Percentiles rank a stretch among this genome's conserved stretches.
These are phyloP conservation scores for Doryteuthis pealeii DNA, from an alignment of 1,140 invertebrate species.

Conservation along the genomic window DNA sequence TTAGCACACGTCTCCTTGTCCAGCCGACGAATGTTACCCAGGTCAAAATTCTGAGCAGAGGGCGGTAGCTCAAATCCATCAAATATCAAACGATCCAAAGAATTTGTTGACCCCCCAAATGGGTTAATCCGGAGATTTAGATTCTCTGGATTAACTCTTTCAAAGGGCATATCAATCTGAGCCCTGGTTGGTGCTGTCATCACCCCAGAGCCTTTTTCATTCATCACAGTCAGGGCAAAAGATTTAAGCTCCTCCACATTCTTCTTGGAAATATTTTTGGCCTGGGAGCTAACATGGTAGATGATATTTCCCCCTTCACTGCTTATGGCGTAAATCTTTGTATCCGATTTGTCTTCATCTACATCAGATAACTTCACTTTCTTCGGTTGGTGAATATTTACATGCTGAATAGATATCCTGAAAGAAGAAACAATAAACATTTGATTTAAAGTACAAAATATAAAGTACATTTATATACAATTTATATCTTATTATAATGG, in stretches of 20 bases:
- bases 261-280: constrained; percentile 38
- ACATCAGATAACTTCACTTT: constrained; percentile 57
- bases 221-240: constrained; percentile 46
- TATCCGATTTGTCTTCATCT: constrained; percentile 55
- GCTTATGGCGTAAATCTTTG: constrained; percentile 82
- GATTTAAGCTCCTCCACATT: constrained; percentile 48
- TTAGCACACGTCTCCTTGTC: constrained; percentile 54
- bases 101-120: constrained; percentile 52
- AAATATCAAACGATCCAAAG: constrained; percentile 50
- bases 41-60: constrained; percentile 25
- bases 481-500: no score
- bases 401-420: constrained; percentile 78
- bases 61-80: constrained; percentile 45
- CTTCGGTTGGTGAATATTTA: constrained; percentile 74
- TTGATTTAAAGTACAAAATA: no score
- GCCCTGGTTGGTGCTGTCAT: constrained; percentile 37
- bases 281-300: constrained; percentile 71
- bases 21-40: constrained; percentile 43
- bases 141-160: constrained; percentile 49
- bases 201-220: constrained; percentile 39
- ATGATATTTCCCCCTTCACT: constrained; percentile 83
- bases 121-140: constrained; percentile 57
- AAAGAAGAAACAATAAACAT: constrained; percentile 20
- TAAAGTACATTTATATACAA: background rate
- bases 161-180: constrained; percentile 53